These are phyloP conservation scores for Cheilosia pagana DNA, from an alignment of 2,888 invertebrate genomes.

Conservation along the genomic window DNA sequence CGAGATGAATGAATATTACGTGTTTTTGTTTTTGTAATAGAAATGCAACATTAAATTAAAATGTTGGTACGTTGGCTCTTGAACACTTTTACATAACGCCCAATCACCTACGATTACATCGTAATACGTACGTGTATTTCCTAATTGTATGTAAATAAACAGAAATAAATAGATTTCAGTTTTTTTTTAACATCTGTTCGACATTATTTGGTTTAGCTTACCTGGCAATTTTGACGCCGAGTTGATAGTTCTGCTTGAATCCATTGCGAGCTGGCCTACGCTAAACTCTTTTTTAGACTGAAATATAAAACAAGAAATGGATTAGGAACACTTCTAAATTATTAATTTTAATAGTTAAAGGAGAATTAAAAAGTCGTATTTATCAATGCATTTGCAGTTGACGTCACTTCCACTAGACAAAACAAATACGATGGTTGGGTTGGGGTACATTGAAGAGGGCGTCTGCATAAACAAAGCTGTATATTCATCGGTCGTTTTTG, in stretches of 20 bases:
- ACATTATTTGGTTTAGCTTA: conserved; percentile 52
- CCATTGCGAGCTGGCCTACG: conserved; percentile 47
- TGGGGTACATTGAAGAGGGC: conserved; percentile 15
- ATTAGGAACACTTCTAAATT: conserved; percentile 23
- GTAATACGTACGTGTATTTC: not conserved
- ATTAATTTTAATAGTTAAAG: not conserved
- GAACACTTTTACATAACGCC: not conserved
- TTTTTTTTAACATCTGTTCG: conserved; percentile 14
- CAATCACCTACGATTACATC: conserved; percentile 1
- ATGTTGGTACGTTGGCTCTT: too few species aligned
- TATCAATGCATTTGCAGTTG: conserved; percentile 54
- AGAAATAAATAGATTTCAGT: too few species aligned
- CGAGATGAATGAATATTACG: not conserved
- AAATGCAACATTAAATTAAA: not conserved
- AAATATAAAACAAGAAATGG: conserved; percentile 37
- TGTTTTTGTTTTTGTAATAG: not conserved
- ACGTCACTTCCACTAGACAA: conserved; percentile 62
- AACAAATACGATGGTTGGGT: conserved; percentile 24
- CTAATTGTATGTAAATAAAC: conserved; percentile 12
- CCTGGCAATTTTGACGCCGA: conserved; percentile 68
- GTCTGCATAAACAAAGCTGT: not conserved
- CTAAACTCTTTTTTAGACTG: conserved; percentile 43
- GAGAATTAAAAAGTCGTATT: conserved; percentile 1
- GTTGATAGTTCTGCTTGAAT: conserved; percentile 57
- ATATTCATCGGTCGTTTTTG: not conserved